Conservation (phyloP, 37 sponge, comb jelly and placozoan genomes). For the Trichoplax adhaerens region DNA sequence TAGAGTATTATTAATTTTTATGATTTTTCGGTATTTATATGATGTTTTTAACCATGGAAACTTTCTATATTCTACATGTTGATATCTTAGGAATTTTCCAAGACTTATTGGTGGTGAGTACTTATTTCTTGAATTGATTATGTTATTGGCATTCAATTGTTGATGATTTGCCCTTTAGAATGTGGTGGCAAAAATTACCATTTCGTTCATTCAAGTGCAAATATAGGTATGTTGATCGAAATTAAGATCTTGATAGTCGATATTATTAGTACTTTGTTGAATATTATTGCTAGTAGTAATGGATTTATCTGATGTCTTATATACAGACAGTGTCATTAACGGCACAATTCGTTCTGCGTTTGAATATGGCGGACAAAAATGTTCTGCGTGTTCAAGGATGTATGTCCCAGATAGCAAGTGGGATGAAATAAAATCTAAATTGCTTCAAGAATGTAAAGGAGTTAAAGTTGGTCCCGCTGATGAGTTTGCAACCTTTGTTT, state of each 20-base stretch:
- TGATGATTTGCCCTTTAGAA: slow-evolving; percentile 19
- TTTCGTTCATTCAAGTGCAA: slow-evolving; percentile 62
- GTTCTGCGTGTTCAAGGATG: slow-evolving; percentile 78
- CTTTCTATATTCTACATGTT: neutral
- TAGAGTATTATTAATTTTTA: neutral
- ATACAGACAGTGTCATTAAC: slow-evolving; percentile 41
- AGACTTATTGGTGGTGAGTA: slow-evolving; percentile 41
- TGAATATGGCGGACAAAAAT: slow-evolving; percentile 97
- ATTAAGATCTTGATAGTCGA: neutral
- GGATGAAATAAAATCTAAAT: slow-evolving; percentile 40
- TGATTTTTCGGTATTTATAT: neutral
- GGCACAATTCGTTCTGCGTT: slow-evolving; percentile 68
- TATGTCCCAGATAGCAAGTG: slow-evolving; percentile 77
- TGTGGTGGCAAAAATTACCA: slow-evolving; percentile 98
- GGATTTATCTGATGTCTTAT: neutral
- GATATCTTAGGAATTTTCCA: slow-evolving; percentile 34
- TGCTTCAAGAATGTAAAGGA: neutral
- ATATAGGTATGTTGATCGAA: slow-evolving; percentile 17
- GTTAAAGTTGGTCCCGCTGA: slow-evolving; percentile 68
- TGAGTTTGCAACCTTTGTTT: slow-evolving; percentile 62
- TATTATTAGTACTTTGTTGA: neutral
- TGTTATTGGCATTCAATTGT: slow-evolving; percentile 3
- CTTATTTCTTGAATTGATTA: neutral
- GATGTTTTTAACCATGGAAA: neutral
- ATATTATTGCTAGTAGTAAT: neutral